A percentile compares a stretch with the other conserved stretches of the same genome.
Evolutionary conservation across 1,140 invertebrate species (phyloP).

Genomic region (Lerema accius): DNA sequence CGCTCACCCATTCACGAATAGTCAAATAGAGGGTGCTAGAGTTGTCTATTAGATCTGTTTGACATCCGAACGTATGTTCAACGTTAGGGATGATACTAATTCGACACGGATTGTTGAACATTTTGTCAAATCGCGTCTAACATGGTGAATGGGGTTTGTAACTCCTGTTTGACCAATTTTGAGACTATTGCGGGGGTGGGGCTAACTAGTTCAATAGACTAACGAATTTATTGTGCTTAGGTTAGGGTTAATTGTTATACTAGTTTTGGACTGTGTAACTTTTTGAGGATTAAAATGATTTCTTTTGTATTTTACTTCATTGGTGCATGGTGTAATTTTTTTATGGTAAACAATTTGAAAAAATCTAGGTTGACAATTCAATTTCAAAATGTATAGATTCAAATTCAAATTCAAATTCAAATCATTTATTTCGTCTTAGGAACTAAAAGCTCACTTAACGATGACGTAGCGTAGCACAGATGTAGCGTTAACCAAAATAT

Average conservation of each 20-base stretch:
- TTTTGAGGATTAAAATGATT: too few species aligned
- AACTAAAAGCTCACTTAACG: too few species aligned
- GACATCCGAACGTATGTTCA: constrained; percentile 6
- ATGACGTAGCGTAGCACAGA: too few species aligned
- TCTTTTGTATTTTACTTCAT: too few species aligned
- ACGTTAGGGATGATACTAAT: constrained; percentile 14
- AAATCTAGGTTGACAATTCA: too few species aligned
- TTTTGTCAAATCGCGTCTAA: not conserved
- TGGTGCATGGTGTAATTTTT: too few species aligned
- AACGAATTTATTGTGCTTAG: not conserved
- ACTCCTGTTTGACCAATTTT: not conserved
- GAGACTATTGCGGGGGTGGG: constrained; percentile 6
- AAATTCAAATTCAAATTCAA: too few species aligned
- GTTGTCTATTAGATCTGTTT: constrained; percentile 16
- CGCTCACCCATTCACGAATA: not conserved
- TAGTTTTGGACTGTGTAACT: too few species aligned
- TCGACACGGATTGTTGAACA: constrained; percentile 8
- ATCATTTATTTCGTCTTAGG: too few species aligned
- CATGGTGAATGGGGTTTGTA: not conserved
- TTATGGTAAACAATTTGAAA: too few species aligned
- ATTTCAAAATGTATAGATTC: too few species aligned
- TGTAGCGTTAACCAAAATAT: too few species aligned
- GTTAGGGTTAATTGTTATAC: not conserved
- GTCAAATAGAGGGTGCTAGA: constrained; percentile 11
- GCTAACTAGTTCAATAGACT: not conserved